phyloP scores from a whole-genome alignment of 2,888 invertebrate species.

The Melangyna quadrimaculata region DNA sequence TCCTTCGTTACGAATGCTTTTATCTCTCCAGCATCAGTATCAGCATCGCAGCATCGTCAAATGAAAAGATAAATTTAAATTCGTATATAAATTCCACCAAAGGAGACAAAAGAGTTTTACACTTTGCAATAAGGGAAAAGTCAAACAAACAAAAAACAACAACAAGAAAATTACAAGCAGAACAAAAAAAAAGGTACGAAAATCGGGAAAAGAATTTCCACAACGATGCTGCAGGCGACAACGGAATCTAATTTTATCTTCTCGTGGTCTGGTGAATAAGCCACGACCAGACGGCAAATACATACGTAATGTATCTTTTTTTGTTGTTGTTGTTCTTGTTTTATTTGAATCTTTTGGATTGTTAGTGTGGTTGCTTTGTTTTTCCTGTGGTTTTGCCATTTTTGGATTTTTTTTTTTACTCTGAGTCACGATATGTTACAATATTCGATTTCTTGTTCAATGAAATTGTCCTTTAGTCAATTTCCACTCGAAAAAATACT shows the following conservation, averaged over 20 bases:
- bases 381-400: conserved; percentile 10
- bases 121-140: not conserved
- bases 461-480: not conserved
- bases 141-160: not conserved
- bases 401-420: not conserved
- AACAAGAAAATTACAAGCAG: not conserved
- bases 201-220: conserved; percentile 27
- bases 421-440: not conserved
- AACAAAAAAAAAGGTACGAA: not conserved
- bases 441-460: conserved; percentile 16
- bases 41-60: not conserved
- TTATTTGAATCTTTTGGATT: not conserved
- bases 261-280: conserved; percentile 41
- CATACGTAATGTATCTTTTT: not conserved
- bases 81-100: conserved; percentile 21
- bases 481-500: conserved; percentile 8
- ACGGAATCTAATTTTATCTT: conserved; percentile 47
- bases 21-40: conserved; percentile 24
- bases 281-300: conserved; percentile 30
- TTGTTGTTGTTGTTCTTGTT: not conserved
- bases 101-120: not conserved
- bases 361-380: conserved; percentile 1
- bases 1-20: conserved; percentile 1
- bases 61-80: conserved; percentile 37
- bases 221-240: conserved; percentile 37